A percentile compares a stretch with the other conserved stretches of the same genome.
These are phyloP conservation scores for Halcyon leucocephala DNA, from an alignment of 2,797 vertebrate genomes.

Conservation along the genomic window DNA sequence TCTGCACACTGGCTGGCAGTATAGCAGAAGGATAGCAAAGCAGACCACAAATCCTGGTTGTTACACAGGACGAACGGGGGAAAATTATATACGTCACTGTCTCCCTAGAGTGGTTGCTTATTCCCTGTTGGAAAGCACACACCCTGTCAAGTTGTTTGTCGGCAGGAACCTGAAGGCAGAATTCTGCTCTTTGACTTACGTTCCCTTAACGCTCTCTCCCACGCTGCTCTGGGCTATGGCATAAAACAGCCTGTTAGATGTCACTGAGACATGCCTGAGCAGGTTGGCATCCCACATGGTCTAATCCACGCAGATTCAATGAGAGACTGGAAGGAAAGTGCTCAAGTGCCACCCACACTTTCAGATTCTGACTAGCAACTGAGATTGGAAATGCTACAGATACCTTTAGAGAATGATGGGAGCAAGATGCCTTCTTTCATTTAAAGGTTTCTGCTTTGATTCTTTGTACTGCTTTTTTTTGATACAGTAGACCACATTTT, in stretches of 20 bases:
- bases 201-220: slow-evolving; percentile 40
- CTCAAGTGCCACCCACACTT: slow-evolving; percentile 52
- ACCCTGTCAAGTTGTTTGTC: slow-evolving; percentile 3
- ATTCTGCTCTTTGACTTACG: slow-evolving; percentile 53
- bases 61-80: not conserved
- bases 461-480: slow-evolving; percentile 8
- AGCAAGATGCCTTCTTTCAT: slow-evolving; percentile 60
- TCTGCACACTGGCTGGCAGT: not conserved
- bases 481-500: not conserved
- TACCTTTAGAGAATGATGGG: slow-evolving; percentile 42
- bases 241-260: slow-evolving; percentile 56
- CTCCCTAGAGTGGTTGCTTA: not conserved
- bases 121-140: not conserved
- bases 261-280: slow-evolving; percentile 50
- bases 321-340: slow-evolving; percentile 57
- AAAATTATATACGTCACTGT: not conserved
- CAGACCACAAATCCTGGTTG: not conserved
- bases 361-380: slow-evolving; percentile 51
- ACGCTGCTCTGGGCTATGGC: slow-evolving; percentile 42
- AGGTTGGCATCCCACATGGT: slow-evolving; percentile 64
- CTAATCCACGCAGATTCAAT: slow-evolving; percentile 36
- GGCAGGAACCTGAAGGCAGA: slow-evolving; percentile 41
- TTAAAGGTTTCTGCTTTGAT: slow-evolving; percentile 39
- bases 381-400: slow-evolving; percentile 24
- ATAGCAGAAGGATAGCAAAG: not conserved